Percentiles rank a stretch among this genome's conserved stretches.
These are phyloP conservation scores for Aphyosemion australe DNA, from an alignment of 2,113 vertebrate genomes.

Conservation along the genomic window DNA sequence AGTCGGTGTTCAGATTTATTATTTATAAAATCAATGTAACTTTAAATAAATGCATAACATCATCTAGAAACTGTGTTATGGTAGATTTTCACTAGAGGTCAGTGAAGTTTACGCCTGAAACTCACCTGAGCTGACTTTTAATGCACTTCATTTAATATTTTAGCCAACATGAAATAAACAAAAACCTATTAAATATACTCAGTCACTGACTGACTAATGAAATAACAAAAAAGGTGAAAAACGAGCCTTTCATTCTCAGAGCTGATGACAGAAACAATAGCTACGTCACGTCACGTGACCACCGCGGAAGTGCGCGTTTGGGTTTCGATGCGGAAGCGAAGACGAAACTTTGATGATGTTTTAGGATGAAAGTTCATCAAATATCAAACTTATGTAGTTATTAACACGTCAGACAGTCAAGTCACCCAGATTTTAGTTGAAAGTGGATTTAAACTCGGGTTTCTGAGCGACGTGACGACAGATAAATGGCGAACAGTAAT, in stretches of 20 bases:
- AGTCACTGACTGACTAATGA: too few species aligned
- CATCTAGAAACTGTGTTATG: too few species aligned
- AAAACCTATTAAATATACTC: too few species aligned
- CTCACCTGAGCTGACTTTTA: not conserved
- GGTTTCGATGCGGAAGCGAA: constrained; percentile 56
- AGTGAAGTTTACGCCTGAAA: not conserved
- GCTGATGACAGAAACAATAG: not conserved
- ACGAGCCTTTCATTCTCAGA: too few species aligned
- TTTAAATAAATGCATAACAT: too few species aligned
- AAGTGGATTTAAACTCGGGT: not conserved
- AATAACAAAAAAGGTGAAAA: too few species aligned
- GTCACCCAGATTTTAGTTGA: not conserved
- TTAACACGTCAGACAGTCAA: too few species aligned
- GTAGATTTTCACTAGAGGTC: too few species aligned
- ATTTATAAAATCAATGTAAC: not conserved
- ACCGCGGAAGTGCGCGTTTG: constrained; percentile 56
- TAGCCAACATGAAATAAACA: too few species aligned
- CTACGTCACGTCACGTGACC: constrained; percentile 43
- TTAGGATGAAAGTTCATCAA: not conserved
- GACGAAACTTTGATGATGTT: constrained; percentile 13
- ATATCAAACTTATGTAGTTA: not conserved
- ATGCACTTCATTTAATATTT: too few species aligned
- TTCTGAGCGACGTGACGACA: not conserved
- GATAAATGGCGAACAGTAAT: constrained; percentile 56
- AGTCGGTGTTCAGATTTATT: constrained; percentile 16